A percentile compares a stretch with the other conserved stretches of the same genome.
These are phyloP conservation scores for Lasiurus cinereus DNA, from an alignment of 2,113 vertebrate genomes.

Conservation along the genomic window DNA sequence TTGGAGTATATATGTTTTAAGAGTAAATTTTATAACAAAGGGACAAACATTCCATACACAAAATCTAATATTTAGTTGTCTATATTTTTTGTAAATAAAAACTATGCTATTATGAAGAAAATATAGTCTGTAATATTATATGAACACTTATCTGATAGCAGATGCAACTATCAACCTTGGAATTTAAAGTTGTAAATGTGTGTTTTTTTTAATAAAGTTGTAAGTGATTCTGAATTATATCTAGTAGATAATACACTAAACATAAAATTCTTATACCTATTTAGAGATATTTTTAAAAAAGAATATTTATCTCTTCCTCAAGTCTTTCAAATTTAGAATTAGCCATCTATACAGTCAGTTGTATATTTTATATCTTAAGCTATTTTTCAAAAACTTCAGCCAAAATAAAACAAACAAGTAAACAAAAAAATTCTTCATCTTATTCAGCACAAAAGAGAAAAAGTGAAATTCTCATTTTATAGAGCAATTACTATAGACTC, in stretches of 20 bases:
- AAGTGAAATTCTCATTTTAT: not conserved
- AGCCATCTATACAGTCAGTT: not conserved
- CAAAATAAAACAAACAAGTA: not conserved
- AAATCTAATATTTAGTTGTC: not conserved
- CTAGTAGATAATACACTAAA: not conserved
- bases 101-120: not conserved
- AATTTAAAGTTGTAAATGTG: not conserved
- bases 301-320: not conserved
- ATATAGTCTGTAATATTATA: not conserved
- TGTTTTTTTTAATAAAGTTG: not conserved
- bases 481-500: not conserved
- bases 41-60: not conserved
- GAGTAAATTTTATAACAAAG: conserved; percentile 27
- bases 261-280: not conserved
- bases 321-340: not conserved
- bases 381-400: not conserved
- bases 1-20: not conserved
- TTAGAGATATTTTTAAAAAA: conserved; percentile 29
- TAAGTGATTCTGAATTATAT: conserved; percentile 21
- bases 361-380: not conserved
- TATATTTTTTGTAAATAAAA: conserved; percentile 22
- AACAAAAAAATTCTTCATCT: not conserved
- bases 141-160: not conserved
- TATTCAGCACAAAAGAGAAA: not conserved
- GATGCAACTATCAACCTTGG: not conserved